Percentiles rank a stretch among this genome's conserved stretches.
These are phyloP conservation scores for Oceanodroma leucorhoa DNA, from an alignment of 2,797 vertebrate genomes.

Conservation along the genomic window DNA sequence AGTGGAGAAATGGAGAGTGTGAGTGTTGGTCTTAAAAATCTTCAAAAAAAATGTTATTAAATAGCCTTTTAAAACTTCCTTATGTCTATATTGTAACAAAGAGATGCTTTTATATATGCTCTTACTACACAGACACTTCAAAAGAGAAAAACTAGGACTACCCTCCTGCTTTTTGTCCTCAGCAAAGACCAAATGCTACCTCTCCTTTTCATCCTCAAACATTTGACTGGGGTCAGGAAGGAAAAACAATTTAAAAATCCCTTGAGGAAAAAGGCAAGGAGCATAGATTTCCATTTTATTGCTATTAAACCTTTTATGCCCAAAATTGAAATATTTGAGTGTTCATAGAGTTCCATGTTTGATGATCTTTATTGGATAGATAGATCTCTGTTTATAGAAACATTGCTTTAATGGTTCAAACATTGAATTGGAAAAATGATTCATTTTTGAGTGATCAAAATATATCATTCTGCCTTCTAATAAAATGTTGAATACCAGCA, in stretches of 20 bases:
- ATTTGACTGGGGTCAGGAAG: background rate
- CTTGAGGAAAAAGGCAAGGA: background rate
- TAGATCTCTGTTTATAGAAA: conserved; percentile 56
- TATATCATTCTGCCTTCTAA: conserved; percentile 42
- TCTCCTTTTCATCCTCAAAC: background rate
- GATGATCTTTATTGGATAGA: conserved; percentile 27
- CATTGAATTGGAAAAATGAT: conserved; percentile 48
- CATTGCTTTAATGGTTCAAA: conserved; percentile 34
- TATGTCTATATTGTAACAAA: background rate
- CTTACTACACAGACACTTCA: background rate
- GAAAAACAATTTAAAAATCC: background rate
- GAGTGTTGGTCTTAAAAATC: background rate
- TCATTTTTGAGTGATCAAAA: conserved; percentile 34
- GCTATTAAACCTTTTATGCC: background rate
- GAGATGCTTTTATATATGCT: background rate
- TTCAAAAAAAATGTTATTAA: background rate
- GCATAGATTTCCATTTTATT: conserved; percentile 25
- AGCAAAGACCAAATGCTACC: background rate
- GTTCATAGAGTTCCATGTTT: background rate
- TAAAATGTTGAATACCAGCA: conserved; percentile 47
- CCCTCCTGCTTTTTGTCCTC: background rate
- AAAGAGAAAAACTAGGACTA: background rate
- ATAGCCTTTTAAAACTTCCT: background rate
- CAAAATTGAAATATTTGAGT: conserved; percentile 42
- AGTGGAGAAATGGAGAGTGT: background rate